Evolutionary conservation across 1,140 invertebrate species (phyloP).

Genomic region (Eufriesea mexicana): DNA sequence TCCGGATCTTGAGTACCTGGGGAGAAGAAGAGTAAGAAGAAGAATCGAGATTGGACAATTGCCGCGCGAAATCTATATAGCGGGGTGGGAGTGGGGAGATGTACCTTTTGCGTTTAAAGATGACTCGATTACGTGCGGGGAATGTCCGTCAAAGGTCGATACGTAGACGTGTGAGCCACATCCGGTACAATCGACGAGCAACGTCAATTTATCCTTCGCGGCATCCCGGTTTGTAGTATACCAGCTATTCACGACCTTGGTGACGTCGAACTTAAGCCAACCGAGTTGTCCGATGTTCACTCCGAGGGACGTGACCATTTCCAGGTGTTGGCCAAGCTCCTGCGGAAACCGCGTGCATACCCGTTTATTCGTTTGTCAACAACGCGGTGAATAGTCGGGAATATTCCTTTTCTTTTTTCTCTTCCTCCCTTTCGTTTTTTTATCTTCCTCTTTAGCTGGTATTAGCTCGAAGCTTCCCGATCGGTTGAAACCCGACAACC

Average conservation of each 20-base stretch:
- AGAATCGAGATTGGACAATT: no score
- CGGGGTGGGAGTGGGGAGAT: neutral
- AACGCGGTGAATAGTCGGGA: neutral
- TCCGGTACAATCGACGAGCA: slow-evolving; percentile 93
- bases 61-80: no score
- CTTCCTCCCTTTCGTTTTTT: neutral
- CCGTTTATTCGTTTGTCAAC: neutral
- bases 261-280: slow-evolving; percentile 94
- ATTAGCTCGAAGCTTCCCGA: slow-evolving; percentile 29
- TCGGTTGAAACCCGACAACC: slow-evolving; percentile 51
- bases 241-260: slow-evolving; percentile 89
- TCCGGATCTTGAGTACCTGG: slow-evolving; percentile 83
- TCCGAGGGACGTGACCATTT: slow-evolving; percentile 88
- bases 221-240: slow-evolving; percentile 82
- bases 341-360: slow-evolving; percentile 42
- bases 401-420: neutral
- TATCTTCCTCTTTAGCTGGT: neutral
- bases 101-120: slow-evolving; percentile 79
- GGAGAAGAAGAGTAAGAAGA: slow-evolving; percentile 19
- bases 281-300: slow-evolving; percentile 87
- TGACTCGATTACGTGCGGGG: slow-evolving; percentile 77
- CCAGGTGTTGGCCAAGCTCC: slow-evolving; percentile 79
- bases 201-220: slow-evolving; percentile 85
- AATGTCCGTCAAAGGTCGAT: slow-evolving; percentile 78
- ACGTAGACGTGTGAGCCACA: slow-evolving; percentile 89